Base-by-base conservation (phyloP, 2,888 invertebrate species). In the Coelinius sp. region DNA sequence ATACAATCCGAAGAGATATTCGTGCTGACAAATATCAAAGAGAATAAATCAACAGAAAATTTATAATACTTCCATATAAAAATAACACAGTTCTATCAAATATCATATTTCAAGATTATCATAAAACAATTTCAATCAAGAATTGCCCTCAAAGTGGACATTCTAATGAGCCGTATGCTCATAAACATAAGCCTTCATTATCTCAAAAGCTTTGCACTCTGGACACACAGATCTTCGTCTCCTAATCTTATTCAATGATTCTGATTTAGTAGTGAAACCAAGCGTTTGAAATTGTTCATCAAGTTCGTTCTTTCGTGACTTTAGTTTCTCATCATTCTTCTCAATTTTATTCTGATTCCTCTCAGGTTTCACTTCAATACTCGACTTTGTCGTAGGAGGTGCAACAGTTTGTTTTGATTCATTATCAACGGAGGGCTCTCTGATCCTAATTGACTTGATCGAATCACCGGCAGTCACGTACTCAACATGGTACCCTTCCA, bases 191-290 rank as follows among this genome's bases (percentile, higher is more conserved):
- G 67, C 27, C 31, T 63, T 71, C 12, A 71, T 62, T 12, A 63
- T 35, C 25, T 46, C 41, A 2, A 25, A 41, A 24, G 66, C 20
- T 52, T 41, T 62, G 49, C 71, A 71, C 62, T 67, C 67, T 1
- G 67, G 62, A 27, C 67, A 67, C 17, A 46, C 5, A 27, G 71
- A 63, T 22, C 71, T 67, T 2, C 71, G 71, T 38, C 27, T 46
- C 14, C 71, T 52, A 0, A 70, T 64, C 44, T 65, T 64, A 53
- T 70, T 70, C 17, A 56, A 3, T 7, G 64, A 24, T 25, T 70
- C 70, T 1, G 65, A 44, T 8, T 17, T 44, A 0, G 65, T 65
- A 10, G 44, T 65, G 20, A 25, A 46, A 46, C 27, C 65, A 14
- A 46, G 20, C 3, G 17, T 14, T 8, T 25, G 17, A 25, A 24